A percentile compares a stretch with the other conserved stretches of the same genome.
phyloP scores from a whole-genome alignment of 2,888 invertebrate species.

The Alentia gelatinosa region DNA sequence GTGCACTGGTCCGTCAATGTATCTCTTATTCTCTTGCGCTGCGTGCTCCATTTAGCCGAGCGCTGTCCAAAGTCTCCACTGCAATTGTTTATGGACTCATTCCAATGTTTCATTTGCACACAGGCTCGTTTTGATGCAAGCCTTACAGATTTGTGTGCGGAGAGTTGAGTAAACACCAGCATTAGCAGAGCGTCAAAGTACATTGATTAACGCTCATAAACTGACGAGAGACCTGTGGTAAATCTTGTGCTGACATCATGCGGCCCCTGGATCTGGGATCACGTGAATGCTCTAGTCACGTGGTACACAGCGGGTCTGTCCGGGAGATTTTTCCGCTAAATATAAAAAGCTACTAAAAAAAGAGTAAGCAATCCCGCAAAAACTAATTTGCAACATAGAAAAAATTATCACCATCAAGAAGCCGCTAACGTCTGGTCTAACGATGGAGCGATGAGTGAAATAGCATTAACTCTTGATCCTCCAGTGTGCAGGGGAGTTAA shows the following conservation, averaged over 20 bases:
- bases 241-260: neutral
- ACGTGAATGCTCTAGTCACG: neutral
- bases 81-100: no score
- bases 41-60: neutral
- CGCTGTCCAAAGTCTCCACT: neutral
- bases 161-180: no score
- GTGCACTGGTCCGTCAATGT: neutral
- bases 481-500: neutral
- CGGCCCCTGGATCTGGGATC: neutral
- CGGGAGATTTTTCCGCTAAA: constrained; percentile 1
- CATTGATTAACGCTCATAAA: no score
- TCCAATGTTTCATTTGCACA: no score
- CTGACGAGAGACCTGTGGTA: neutral
- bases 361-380: neutral
- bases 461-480: neutral
- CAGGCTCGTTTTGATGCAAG: no score
- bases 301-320: neutral
- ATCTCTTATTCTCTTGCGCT: neutral
- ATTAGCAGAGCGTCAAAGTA: no score
- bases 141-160: no score
- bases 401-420: neutral
- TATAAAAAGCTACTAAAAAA: neutral
- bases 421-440: neutral
- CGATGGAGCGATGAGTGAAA: neutral
- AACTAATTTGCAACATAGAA: neutral